phyloP scores from a whole-genome alignment of 2,797 vertebrate species.

The Anableps anableps region DNA sequence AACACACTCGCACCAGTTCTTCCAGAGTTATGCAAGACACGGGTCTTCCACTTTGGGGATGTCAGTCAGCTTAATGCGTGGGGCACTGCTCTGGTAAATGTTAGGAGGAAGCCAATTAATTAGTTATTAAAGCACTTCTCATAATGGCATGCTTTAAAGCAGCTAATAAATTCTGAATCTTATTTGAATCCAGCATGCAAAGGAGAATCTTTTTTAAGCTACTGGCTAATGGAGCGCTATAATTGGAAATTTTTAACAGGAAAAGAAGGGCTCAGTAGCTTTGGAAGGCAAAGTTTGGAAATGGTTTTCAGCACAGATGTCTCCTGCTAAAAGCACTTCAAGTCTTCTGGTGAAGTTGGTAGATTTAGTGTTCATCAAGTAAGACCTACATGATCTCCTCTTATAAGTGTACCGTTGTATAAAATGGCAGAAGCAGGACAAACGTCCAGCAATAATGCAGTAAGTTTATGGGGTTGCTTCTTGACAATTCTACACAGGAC shows the following conservation, averaged over 20 bases:
- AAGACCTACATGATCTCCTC: not conserved
- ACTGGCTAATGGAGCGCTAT: constrained; percentile 14
- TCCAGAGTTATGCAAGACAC: constrained; percentile 33
- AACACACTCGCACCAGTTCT: constrained; percentile 33
- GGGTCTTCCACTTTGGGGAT: constrained; percentile 41
- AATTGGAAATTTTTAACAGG: constrained; percentile 9
- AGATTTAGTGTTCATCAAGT: not conserved
- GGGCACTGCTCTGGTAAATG: constrained; percentile 31
- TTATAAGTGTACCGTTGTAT: not conserved
- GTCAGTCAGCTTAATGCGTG: constrained; percentile 32
- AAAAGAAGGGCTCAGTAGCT: constrained; percentile 14
- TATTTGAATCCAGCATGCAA: constrained; percentile 43
- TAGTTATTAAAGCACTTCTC: constrained; percentile 42
- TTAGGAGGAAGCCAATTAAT: constrained; percentile 46
- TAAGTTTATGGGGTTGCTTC: not conserved
- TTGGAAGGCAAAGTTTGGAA: constrained; percentile 30
- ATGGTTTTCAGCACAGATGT: constrained; percentile 10
- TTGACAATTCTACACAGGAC: not conserved
- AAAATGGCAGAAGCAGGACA: not conserved
- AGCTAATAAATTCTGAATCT: constrained; percentile 30
- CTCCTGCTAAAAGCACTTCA: constrained; percentile 7
- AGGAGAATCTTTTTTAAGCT: constrained; percentile 40
- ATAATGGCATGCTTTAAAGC: constrained; percentile 62
- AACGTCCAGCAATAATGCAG: not conserved
- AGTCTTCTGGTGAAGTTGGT: not conserved